Conservation (phyloP, 2,888 invertebrate genomes). For the Melolontha melolontha region DNA sequence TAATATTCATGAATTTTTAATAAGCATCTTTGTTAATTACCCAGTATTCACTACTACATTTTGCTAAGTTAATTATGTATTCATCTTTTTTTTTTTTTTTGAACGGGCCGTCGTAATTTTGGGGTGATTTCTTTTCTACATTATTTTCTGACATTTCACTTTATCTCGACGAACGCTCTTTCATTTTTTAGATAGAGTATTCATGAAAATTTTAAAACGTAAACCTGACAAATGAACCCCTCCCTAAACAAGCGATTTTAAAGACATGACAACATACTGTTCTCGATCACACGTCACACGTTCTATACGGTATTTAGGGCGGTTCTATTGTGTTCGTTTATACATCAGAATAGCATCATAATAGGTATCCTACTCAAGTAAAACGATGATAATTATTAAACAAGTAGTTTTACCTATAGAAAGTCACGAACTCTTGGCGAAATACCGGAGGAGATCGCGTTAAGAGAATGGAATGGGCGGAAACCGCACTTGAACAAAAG, state of each 20-base stretch:
- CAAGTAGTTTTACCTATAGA: slow-evolving; percentile 41
- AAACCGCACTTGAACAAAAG: slow-evolving; percentile 49
- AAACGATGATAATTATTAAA: slow-evolving; percentile 38
- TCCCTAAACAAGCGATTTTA: slow-evolving; percentile 6
- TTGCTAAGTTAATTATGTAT: too few relatives aligned
- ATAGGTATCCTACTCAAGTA: slow-evolving; percentile 9
- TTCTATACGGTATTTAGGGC: slow-evolving; percentile 24
- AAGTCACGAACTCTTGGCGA: slow-evolving; percentile 41
- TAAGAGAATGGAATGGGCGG: slow-evolving; percentile 32
- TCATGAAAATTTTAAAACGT: slow-evolving; percentile 25
- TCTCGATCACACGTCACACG: background rate
- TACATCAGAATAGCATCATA: slow-evolving; percentile 16
- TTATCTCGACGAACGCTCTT: background rate
- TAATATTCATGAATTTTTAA: too few relatives aligned
- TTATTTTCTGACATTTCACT: background rate
- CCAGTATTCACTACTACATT: too few relatives aligned
- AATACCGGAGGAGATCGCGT: slow-evolving; percentile 24
- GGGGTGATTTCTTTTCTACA: too few relatives aligned
- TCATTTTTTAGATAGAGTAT: slow-evolving; percentile 24
- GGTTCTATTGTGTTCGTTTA: slow-evolving; percentile 30
- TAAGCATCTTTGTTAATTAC: too few relatives aligned
- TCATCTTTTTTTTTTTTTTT: too few relatives aligned
- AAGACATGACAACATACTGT: slow-evolving; percentile 7
- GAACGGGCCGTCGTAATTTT: too few relatives aligned
- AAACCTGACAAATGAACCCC: slow-evolving; percentile 30